Conservation (phyloP, 2,113 vertebrate genomes). For the Lampris incognitus region DNA sequence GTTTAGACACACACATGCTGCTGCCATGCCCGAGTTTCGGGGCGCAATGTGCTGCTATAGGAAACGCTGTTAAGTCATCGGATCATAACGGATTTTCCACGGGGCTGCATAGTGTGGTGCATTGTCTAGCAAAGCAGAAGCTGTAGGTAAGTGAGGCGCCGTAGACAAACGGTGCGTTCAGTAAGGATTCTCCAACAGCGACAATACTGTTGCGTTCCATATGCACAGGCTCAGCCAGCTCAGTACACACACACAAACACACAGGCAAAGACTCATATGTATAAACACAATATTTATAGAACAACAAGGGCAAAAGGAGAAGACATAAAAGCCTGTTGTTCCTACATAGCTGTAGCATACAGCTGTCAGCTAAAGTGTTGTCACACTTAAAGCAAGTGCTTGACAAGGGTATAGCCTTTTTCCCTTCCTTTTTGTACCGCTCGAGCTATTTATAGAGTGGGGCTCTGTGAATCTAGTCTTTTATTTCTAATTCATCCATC, state of each 20-base stretch:
- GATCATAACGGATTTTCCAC: slow-evolving; percentile 57
- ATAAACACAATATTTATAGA: slow-evolving; percentile 77
- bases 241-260: slow-evolving; percentile 15
- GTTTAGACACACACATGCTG: slow-evolving; percentile 48
- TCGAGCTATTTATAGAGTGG: slow-evolving; percentile 66
- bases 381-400: slow-evolving; percentile 55
- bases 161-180: slow-evolving; percentile 12
- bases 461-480: slow-evolving; percentile 41
- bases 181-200: slow-evolving; percentile 38
- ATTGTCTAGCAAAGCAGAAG: slow-evolving; percentile 31
- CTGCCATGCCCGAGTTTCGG: slow-evolving; percentile 21
- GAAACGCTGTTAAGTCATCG: slow-evolving; percentile 61
- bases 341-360: slow-evolving; percentile 68
- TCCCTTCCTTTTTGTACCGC: slow-evolving; percentile 54
- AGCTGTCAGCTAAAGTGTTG: slow-evolving; percentile 73
- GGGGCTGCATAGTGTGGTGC: slow-evolving; percentile 16
- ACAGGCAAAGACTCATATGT: slow-evolving; percentile 51
- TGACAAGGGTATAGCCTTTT: slow-evolving; percentile 76
- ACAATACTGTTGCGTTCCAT: slow-evolving; percentile 26
- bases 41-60: slow-evolving; percentile 45
- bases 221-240: neutral
- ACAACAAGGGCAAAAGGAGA: slow-evolving; percentile 63
- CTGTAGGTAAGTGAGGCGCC: slow-evolving; percentile 23
- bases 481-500: neutral
- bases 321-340: slow-evolving; percentile 65